Evolutionary conservation across 2,797 vertebrate genomes (phyloP), one percentile per base, ranked within the genome.

Genomic region (Pelobates cultripes): DNA sequence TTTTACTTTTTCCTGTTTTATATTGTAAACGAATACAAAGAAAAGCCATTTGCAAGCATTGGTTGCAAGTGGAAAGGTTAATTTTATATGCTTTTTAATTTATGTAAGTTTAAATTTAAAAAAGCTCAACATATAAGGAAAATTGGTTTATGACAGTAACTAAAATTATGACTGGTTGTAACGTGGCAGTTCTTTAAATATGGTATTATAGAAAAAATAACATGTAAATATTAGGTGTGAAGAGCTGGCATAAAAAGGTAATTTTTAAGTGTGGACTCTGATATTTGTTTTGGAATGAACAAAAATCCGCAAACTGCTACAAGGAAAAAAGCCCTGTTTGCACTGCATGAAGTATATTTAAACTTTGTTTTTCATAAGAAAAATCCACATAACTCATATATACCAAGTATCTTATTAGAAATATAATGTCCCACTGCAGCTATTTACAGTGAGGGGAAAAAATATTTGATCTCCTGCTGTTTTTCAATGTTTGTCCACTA

Each of bases 231-330:
- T 61, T 69, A 75, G 41, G 79, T 69, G 79, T 75, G 64, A 74
- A 75, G 13, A 47, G 47, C 53, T 80, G 72, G 79, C 79, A 47
- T 51, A 75, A 64, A 55, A n/a, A 45, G 9, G 64, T 7, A 72
- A 75, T 80, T 75, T 79, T 70, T 75, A 80, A 75, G 79, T 80
- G 79, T 75, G 71, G 64, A 80, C 72, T 69, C 40, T 51, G 42
- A 70, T 80, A 63, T 80, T 80, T 75, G 17, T 75, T 28, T 28
- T 80, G 79, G 79, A 80, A 14, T 3, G 12, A 42, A 7, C 42
- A 12, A 42, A 47, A 80, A 80, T 57, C 79, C 79, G 17, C 79
- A 75, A 69, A 40, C 64, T 80, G 79, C 43, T 41, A 10, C 44
- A 9, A 75, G 73, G 55, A 81, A 81, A 75, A 43, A 75, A 61